Base-by-base conservation (phyloP, 2,888 invertebrate species). In the Lissonota sp. region DNA sequence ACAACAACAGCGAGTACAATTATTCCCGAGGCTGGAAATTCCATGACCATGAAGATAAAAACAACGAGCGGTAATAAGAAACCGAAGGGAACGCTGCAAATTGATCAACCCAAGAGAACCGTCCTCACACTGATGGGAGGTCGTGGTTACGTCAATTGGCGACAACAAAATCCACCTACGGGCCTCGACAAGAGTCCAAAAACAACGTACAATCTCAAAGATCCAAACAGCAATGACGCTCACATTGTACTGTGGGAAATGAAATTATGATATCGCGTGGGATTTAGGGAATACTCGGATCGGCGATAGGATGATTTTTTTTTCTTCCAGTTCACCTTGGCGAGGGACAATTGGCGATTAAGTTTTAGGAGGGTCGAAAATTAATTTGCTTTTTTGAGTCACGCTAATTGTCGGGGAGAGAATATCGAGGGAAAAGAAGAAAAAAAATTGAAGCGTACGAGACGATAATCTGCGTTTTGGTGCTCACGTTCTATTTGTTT, bases 181-280 rank as follows among this genome's bases (percentile, higher is more conserved):
- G 95, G 88, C 95, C 95, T 90, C 83, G 93, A 93, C 39, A 92
- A 90, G 76, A 88, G 85, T 81, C 89, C 89, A 39, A 93, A 90
- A 70, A 88, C 90, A 12, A 86, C 86, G 12, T 90, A 89, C 82
- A 83, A 87, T 12, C 83, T 94, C 53, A 94, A 94, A 63, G 96
- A 96, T 81, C 96, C 96, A 62, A 97, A 97, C 92, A 96, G 96
- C 82, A 96, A 95, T 89, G 97, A 97, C 94, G 97, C 98, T 12
- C 97, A 98, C 93, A 96, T 98, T 88, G 96, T 98, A 83, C 95
- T 98, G 64, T 98, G 98, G 98, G 98, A 98, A 93, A 95, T 96
- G 93, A 97, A 96, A 90, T 95, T 96, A 94, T 96, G 95, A 95
- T 93, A 81, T 77, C 57, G 73, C 12, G 53, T 49, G 53, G 7